Base-by-base conservation (phyloP, 2,113 vertebrate species). In the Psephotus haematonotus region DNA sequence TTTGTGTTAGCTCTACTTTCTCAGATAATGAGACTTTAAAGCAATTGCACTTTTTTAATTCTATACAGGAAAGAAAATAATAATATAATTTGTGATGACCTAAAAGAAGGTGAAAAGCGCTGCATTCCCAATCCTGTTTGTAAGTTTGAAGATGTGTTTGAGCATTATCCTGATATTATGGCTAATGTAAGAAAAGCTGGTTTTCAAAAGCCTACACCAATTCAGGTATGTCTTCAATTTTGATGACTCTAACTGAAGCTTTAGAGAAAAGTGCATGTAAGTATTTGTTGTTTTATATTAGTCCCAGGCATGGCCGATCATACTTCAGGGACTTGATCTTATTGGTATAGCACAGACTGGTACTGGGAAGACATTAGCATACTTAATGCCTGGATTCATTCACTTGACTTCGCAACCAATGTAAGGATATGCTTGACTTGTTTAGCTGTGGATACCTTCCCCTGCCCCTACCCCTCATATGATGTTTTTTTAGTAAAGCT, bases 261-360 rank as follows among this genome's bases (percentile, higher is more conserved):
- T 47, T 62, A 86, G 69, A 84, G 35, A 33, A 89, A 74, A 47
- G 4, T 62, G 7, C 10, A 10, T 50, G 37, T 47, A 64, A 57
- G 19, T 86, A 10, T 86, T 87, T 88, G 4, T 91, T 74, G 17
- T 86, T 97, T 81, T 92, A 20, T 97, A 87, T 90, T 92, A 99
- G 99, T 99, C 98, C 13, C 99, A 99, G 95, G 98, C 99, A 0
- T 99, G 99, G 99, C 99, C 99, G 2, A 98, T 99, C 90, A 92
- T 99, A 81, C 98, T 99, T 7, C 98, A 98, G 82, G 99, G 99
- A 71, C 97, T 98, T 82, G 99, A 99, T 98, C 98, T 99, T 75
- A 99, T 99, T 93, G 99, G 98, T 72, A 99, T 99, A 62, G 99
- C 99, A 63, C 99, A 99, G 95, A 99, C 99, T 6, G 99, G 99